phyloP scores from a whole-genome alignment of 2,797 vertebrate species.

The Megalops cyprinoides region DNA sequence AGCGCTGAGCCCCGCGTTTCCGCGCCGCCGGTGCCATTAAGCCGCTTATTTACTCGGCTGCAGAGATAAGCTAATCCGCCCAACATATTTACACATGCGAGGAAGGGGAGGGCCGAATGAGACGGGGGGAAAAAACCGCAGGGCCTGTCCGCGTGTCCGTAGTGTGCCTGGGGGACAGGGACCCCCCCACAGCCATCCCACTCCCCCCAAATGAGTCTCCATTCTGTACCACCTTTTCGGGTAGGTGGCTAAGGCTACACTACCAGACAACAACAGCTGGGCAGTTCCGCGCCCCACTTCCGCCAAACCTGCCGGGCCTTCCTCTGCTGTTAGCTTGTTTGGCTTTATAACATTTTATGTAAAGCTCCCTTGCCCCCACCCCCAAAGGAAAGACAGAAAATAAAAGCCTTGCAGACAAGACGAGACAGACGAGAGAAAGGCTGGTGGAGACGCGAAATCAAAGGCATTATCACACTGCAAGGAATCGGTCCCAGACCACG shows the following conservation, averaged over 20 bases:
- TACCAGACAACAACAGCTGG: no score
- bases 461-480: conserved; percentile 39
- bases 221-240: no score
- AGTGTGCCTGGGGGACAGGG: no score
- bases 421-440: conserved; percentile 13
- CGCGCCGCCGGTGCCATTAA: conserved; percentile 42
- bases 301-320: no score
- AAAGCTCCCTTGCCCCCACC: not conserved
- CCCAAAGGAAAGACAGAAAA: not conserved
- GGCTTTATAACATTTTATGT: not conserved
- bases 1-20: not conserved
- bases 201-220: no score
- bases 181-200: no score
- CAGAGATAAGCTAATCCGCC: conserved; percentile 49
- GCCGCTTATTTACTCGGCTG: conserved; percentile 55
- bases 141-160: no score
- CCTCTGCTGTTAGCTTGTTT: not conserved
- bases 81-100: conserved; percentile 49
- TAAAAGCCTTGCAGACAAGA: not conserved
- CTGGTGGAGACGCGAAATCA: conserved; percentile 18
- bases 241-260: not conserved
- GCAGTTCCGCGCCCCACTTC: no score
- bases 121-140: no score
- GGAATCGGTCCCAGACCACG: not conserved
- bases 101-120: no score